A percentile compares a stretch with the other conserved stretches of the same genome.
phyloP scores from a whole-genome alignment of 2,113 vertebrate genomes.

The Thalassarche chlororhynchos region DNA sequence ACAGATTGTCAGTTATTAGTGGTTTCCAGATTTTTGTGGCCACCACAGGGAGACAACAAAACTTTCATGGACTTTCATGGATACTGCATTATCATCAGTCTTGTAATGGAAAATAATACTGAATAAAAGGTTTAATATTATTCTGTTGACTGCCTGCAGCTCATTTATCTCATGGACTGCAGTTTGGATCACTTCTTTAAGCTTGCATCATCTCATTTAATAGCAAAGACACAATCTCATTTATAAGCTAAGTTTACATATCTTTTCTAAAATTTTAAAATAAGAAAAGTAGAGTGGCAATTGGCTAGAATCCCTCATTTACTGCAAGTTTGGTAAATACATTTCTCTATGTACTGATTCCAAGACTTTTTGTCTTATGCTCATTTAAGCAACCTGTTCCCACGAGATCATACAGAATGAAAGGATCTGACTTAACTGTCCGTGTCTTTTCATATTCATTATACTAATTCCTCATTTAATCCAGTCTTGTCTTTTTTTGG shows the following conservation, averaged over 20 bases:
- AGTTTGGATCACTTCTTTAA: background rate
- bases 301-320: background rate
- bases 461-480: background rate
- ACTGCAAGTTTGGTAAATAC: background rate
- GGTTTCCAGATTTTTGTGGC: background rate
- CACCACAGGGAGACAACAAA: background rate
- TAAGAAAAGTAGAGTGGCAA: background rate
- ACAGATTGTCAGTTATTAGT: background rate
- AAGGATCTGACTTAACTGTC: background rate
- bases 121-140: background rate
- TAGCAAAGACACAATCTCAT: background rate
- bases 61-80: background rate
- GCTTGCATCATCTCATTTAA: background rate
- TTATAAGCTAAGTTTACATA: background rate
- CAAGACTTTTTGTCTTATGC: background rate
- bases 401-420: background rate
- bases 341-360: background rate
- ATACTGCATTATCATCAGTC: background rate
- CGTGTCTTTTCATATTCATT: background rate
- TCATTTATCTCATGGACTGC: background rate
- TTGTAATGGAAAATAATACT: background rate
- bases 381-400: background rate
- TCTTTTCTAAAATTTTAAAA: background rate
- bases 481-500: background rate
- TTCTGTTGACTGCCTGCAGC: background rate